Percentiles rank a stretch among this genome's conserved stretches.
Conservation (phyloP, 2,113 vertebrate genomes). For the Leptocoma aspasia region DNA sequence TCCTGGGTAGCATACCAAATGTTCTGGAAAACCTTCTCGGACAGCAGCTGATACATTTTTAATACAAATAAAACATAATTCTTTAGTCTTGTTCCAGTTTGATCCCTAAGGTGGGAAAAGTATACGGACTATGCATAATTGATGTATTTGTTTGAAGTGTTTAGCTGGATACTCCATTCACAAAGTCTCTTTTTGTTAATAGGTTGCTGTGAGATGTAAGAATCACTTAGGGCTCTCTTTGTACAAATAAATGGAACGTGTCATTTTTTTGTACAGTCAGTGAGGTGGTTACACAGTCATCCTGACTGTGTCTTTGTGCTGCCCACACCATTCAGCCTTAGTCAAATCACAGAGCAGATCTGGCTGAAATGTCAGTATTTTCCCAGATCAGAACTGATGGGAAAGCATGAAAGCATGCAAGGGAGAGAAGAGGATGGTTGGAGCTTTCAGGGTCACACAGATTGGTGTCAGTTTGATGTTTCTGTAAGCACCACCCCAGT, state of each 20-base stretch:
- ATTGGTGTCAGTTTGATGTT: fast-evolving
- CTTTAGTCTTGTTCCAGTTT: constrained; percentile 2
- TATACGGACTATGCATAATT: constrained; percentile 31
- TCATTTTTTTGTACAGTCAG: not conserved
- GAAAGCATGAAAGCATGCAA: not conserved
- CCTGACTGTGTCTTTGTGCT: not conserved
- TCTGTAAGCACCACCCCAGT: not conserved
- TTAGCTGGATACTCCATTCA: constrained; percentile 37
- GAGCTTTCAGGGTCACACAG: not conserved
- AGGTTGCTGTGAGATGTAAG: not conserved
- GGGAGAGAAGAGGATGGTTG: not conserved
- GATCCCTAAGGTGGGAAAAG: constrained; percentile 49
- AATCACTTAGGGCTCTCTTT: not conserved
- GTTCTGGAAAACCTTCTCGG: constrained; percentile 45
- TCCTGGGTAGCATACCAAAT: constrained; percentile 58
- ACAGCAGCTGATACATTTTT: constrained; percentile 63
- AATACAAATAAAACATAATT: constrained; percentile 58
- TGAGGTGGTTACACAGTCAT: not conserved
- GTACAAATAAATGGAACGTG: constrained; percentile 25
- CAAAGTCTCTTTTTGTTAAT: constrained; percentile 31
- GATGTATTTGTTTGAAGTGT: constrained; percentile 55
- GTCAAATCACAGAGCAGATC: not conserved
- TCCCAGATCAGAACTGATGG: not conserved
- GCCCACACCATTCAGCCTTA: not conserved
- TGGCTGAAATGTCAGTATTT: not conserved